Conservation (phyloP, 2,888 invertebrate genomes). For the Cryptocheilus praepositus region DNA sequence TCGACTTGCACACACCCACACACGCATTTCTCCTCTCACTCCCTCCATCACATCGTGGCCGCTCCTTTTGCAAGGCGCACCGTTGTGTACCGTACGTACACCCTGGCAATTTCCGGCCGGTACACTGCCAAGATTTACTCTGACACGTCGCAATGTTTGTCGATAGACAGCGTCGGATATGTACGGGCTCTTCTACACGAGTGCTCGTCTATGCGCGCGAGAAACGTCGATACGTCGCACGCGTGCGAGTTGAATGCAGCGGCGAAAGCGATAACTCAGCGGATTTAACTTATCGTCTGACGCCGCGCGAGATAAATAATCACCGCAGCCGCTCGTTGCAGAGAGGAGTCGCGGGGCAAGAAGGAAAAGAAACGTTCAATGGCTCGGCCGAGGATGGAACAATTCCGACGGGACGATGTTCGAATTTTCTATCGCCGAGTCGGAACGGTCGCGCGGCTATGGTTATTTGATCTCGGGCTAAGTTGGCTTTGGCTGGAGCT, state of each 20-base stretch:
- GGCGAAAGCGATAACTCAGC: slow-evolving; percentile 37
- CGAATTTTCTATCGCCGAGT: too few relatives aligned
- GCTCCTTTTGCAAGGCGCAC: slow-evolving; percentile 17
- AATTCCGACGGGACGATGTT: too few relatives aligned
- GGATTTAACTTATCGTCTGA: slow-evolving; percentile 18
- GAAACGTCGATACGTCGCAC: slow-evolving; percentile 38
- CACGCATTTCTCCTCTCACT: neutral
- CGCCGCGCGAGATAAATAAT: neutral
- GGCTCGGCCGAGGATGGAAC: too few relatives aligned
- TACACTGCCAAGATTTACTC: slow-evolving; percentile 61
- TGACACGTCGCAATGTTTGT: slow-evolving; percentile 60
- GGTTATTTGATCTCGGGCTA: too few relatives aligned
- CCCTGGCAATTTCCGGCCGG: slow-evolving; percentile 50
- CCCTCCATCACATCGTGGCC: neutral
- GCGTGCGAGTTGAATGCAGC: slow-evolving; percentile 17
- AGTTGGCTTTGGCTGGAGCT: too few relatives aligned
- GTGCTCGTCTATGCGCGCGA: slow-evolving; percentile 31
- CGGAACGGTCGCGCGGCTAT: too few relatives aligned
- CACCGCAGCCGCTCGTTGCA: neutral
- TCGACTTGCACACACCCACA: too few relatives aligned
- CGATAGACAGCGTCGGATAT: slow-evolving; percentile 51
- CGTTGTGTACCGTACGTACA: slow-evolving; percentile 19
- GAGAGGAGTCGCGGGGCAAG: too few relatives aligned
- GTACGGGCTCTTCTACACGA: slow-evolving; percentile 32
- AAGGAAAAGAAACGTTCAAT: too few relatives aligned